Base-by-base conservation (phyloP, 2,888 invertebrate genomes). In the Acanthococcus lagerstroemiae region DNA sequence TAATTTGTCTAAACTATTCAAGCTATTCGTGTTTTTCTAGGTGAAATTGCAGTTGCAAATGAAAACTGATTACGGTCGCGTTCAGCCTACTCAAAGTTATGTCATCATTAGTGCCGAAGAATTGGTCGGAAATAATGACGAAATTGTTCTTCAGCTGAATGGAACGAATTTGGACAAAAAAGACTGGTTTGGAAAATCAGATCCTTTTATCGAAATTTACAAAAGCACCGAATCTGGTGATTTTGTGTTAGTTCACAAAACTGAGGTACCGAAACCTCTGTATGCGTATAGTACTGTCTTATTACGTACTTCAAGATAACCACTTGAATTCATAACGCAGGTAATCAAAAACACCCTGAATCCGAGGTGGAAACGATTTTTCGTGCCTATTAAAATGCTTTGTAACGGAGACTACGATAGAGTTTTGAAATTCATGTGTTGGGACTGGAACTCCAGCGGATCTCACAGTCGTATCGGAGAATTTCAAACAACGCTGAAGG, bases 331-430 rank as follows among this genome's bases (percentile, higher is more conserved):
- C 3, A 37, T 37, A 37, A 3, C 57, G 4, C 45, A 73, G 73
- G 72, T 71, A 2, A 75, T 78, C 26, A 78, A 77, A 69, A 77
- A 77, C 65, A 80, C 78, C 1, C 71, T 78, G 48, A 78, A 79
- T 71, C 81, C 82, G 15, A 74, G 74, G n/a, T 82, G 81, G 81
- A 74, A 74, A 67, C 75, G 76, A 37, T 78, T 82, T 68, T 73
- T 72, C 12, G 71, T 80, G 24, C 74, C 76, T 25, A 74, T 77
- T 2, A 73, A 77, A 30, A 71, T 72, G 2, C 72, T 82, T 54
- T 80, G 80, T 70, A 78, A 77, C 71, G 79, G 78, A 21, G 80
- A 81, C 71, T 75, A 78, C 72, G 77, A 79, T 61, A 75, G 81
- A 55, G 74, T 74, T 52, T 75, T 82, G 37, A 76, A 76, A 69